Evolutionary conservation across 2,113 vertebrate genomes (phyloP).

Genomic region (Petroica traversi): DNA sequence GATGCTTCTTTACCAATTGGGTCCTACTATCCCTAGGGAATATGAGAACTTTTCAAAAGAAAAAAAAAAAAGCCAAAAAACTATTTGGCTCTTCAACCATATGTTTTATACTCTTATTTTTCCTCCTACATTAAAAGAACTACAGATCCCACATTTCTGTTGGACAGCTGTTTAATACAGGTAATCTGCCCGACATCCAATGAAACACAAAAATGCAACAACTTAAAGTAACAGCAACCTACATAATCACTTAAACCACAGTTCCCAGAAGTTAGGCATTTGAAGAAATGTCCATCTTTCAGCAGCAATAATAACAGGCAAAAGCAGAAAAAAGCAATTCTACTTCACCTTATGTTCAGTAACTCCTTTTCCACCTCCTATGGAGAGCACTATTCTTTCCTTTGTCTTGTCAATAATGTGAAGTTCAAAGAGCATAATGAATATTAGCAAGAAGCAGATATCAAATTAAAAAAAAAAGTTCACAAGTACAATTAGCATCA

Average conservation of each 20-base stretch:
- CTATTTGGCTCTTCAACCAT: background rate
- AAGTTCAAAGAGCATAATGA: background rate
- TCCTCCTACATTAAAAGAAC: background rate
- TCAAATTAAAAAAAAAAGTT: background rate
- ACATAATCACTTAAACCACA: background rate
- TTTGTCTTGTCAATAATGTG: background rate
- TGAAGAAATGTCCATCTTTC: background rate
- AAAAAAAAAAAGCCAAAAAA: background rate
- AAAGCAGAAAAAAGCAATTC: background rate
- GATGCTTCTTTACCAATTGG: background rate
- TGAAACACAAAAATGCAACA: background rate
- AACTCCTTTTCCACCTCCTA: background rate
- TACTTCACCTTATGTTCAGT: background rate
- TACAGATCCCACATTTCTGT: background rate
- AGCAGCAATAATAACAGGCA: background rate
- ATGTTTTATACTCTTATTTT: background rate
- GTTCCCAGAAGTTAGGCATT: background rate
- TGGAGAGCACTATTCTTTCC: background rate
- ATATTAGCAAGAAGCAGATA: background rate
- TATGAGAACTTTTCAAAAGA: background rate
- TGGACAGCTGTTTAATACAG: background rate
- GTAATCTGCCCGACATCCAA: background rate
- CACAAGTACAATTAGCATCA: background rate
- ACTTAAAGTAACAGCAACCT: background rate
- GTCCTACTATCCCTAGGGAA: background rate